These are phyloP conservation scores for Eulemur mongoz DNA, from an alignment of 2,797 vertebrate species.

Conservation along the genomic window DNA sequence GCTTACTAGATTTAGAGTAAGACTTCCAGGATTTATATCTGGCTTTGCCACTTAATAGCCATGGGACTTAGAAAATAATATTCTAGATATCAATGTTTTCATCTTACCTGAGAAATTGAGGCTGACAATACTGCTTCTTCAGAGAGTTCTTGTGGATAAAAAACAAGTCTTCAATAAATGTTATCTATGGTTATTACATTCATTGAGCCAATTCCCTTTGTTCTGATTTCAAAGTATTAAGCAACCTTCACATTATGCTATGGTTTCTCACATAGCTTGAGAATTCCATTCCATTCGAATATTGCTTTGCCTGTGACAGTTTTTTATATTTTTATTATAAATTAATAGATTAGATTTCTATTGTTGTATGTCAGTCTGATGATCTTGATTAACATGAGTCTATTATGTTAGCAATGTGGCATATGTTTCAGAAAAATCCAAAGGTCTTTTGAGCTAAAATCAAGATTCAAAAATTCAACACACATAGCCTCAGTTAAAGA, in stretches of 20 bases:
- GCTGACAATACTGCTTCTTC: neutral
- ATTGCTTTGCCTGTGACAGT: neutral
- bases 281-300: neutral
- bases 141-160: neutral
- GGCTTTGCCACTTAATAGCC: neutral
- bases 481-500: neutral
- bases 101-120: neutral
- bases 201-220: neutral
- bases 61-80: neutral
- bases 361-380: neutral
- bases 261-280: neutral
- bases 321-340: neutral
- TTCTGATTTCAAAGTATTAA: neutral
- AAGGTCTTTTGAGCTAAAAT: neutral
- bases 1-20: neutral
- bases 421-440: conserved; percentile 15
- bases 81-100: neutral
- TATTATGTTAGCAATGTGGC: neutral
- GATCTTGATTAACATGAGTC: neutral
- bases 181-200: neutral
- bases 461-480: neutral
- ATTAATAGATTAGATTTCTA: conserved; percentile 36
- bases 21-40: neutral
- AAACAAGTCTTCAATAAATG: neutral
- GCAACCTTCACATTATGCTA: neutral